A percentile compares a stretch with the other conserved stretches of the same genome.
These are phyloP conservation scores for Gymnogyps californianus DNA, from an alignment of 2,113 vertebrate genomes.

Conservation along the genomic window DNA sequence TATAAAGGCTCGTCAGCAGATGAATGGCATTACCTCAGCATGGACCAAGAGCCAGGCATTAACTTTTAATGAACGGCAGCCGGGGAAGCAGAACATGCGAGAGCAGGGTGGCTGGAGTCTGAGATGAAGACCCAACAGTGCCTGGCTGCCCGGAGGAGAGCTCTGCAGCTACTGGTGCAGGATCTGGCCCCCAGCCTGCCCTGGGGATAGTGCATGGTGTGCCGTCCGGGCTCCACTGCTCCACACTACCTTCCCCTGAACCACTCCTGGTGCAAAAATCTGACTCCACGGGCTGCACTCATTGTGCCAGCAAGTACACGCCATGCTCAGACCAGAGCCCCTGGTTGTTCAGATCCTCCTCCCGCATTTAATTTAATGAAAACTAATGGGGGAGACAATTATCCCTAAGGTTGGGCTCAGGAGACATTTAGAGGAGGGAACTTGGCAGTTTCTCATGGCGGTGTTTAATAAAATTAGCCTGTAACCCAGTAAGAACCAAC, in stretches of 20 bases:
- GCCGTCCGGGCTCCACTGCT: fast-evolving
- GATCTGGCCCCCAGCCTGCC: background rate
- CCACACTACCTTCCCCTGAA: background rate
- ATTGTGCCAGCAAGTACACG: background rate
- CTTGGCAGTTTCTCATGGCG: background rate
- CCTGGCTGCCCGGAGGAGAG: background rate
- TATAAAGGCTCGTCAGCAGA: background rate
- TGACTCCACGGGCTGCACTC: background rate
- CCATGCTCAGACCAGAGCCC: background rate
- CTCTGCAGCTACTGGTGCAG: background rate
- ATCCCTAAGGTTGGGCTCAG: background rate
- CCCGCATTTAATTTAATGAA: slow-evolving; percentile 1
- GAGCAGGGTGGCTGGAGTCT: background rate
- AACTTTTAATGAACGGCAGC: background rate
- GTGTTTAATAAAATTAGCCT: background rate
- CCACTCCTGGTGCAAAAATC: background rate
- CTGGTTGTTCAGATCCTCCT: slow-evolving; percentile 11
- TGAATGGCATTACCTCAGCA: background rate
- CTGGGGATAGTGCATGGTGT: fast-evolving
- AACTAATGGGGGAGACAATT: slow-evolving; percentile 8
- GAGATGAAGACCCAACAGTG: background rate
- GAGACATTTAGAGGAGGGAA: background rate
- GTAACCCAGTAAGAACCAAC: background rate
- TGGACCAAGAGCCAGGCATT: background rate
- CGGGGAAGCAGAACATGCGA: background rate